phyloP scores from a whole-genome alignment of 2,797 vertebrate genomes.

The Helicolenus hilgendorfi region DNA sequence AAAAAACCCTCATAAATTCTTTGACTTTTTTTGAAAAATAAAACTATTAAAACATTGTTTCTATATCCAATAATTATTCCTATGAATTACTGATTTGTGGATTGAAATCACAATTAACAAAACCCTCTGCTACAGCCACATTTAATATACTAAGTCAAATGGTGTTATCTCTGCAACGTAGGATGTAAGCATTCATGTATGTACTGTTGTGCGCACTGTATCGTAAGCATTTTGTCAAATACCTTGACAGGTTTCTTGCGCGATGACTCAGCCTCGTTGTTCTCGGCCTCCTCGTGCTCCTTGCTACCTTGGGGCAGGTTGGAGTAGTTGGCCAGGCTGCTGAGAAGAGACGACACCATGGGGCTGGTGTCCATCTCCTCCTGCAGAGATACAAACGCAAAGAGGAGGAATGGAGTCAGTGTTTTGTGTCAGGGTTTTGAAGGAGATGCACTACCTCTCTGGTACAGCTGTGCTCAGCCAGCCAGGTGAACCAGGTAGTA shows the following conservation, averaged over 20 bases:
- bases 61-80: background rate
- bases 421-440: background rate
- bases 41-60: background rate
- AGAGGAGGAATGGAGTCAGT: slow-evolving; percentile 10
- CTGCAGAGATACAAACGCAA: slow-evolving; percentile 75
- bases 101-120: background rate
- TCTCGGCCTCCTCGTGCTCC: slow-evolving; percentile 97
- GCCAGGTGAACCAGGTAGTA: background rate
- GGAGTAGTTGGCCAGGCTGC: slow-evolving; percentile 97
- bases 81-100: background rate
- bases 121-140: background rate
- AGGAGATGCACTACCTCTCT: background rate
- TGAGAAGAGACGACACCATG: slow-evolving; percentile 97
- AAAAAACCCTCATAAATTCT: background rate
- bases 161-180: background rate
- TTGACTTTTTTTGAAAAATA: background rate
- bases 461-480: background rate
- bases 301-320: slow-evolving; percentile 96
- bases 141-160: background rate
- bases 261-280: slow-evolving; percentile 89
- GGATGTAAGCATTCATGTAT: background rate
- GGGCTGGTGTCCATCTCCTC: slow-evolving; percentile 99
- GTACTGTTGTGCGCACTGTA: background rate
- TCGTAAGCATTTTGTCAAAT: background rate
- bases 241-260: slow-evolving; percentile 89